These are phyloP conservation scores for Sepioteuthis lessoniana DNA, from an alignment of 2,888 invertebrate species.

Conservation along the genomic window DNA sequence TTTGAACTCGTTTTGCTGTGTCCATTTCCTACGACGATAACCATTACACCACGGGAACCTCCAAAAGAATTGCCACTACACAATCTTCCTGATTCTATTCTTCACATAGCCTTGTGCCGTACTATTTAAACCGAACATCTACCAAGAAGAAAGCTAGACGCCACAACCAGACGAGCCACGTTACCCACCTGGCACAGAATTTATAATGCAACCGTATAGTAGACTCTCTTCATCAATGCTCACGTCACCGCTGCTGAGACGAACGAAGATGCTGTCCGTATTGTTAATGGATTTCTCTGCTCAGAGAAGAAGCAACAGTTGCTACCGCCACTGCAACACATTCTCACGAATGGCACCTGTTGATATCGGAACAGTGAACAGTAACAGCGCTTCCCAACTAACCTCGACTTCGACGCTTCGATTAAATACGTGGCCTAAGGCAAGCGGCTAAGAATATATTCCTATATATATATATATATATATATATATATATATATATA, in stretches of 20 bases:
- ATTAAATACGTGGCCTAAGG: background rate
- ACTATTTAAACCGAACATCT: no score
- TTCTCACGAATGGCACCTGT: background rate
- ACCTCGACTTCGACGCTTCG: background rate
- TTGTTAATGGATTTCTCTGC: background rate
- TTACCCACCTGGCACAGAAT: background rate
- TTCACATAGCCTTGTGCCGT: no score
- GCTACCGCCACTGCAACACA: background rate
- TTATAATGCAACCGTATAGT: background rate
- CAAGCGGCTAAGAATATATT: background rate
- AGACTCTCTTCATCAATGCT: background rate
- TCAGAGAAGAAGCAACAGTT: conserved; percentile 33
- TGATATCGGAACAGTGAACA: background rate
- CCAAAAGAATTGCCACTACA: no score
- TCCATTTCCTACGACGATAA: no score
- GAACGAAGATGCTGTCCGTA: background rate
- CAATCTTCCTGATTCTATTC: no score
- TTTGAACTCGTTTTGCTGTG: no score
- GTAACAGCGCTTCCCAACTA: background rate
- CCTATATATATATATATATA: no score
- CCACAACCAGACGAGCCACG: background rate
- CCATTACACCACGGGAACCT: no score
- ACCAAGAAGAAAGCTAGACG: background rate
- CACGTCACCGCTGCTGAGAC: background rate
- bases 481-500: no score